A percentile compares a stretch with the other conserved stretches of the same genome.
phyloP scores from a whole-genome alignment of 2,888 invertebrate species.

The Tipula vernalis region DNA sequence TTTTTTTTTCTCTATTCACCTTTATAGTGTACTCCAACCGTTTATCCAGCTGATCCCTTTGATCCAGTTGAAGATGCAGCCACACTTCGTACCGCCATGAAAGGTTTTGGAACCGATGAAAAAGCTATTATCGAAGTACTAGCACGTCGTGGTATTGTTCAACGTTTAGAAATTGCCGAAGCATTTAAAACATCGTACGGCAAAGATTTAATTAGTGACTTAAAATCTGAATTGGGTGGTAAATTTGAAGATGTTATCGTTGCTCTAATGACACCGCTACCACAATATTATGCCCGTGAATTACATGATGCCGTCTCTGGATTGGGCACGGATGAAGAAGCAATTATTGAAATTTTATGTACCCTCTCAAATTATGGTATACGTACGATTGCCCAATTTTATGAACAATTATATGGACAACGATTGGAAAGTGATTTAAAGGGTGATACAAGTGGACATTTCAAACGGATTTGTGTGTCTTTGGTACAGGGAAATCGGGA shows the following conservation, averaged over 20 bases:
- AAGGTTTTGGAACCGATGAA: constrained; percentile 86
- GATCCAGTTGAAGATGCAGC: constrained; percentile 76
- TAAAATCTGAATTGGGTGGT: constrained; percentile 81
- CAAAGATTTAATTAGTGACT: constrained; percentile 68
- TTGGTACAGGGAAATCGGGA: constrained; percentile 79
- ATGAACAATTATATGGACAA: constrained; percentile 72
- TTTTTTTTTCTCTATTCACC: constrained; percentile 11
- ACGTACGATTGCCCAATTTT: constrained; percentile 70
- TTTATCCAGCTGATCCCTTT: constrained; percentile 75
- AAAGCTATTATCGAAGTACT: constrained; percentile 83
- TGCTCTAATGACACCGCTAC: constrained; percentile 81
- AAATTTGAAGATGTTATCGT: constrained; percentile 81
- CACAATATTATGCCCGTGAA: constrained; percentile 84
- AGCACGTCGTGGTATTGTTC: constrained; percentile 76
- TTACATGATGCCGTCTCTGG: constrained; percentile 78
- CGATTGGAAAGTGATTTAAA: constrained; percentile 73
- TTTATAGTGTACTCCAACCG: constrained; percentile 70
- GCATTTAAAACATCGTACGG: constrained; percentile 88
- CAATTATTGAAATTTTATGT: constrained; percentile 85
- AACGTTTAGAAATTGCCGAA: constrained; percentile 80
- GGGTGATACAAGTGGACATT: constrained; percentile 92
- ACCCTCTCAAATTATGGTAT: constrained; percentile 85
- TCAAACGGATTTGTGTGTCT: constrained; percentile 81
- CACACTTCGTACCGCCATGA: constrained; percentile 79
- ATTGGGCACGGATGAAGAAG: constrained; percentile 78